Base-by-base conservation (phyloP, 2,888 invertebrate genomes). In the Tachystola acroxantha region DNA sequence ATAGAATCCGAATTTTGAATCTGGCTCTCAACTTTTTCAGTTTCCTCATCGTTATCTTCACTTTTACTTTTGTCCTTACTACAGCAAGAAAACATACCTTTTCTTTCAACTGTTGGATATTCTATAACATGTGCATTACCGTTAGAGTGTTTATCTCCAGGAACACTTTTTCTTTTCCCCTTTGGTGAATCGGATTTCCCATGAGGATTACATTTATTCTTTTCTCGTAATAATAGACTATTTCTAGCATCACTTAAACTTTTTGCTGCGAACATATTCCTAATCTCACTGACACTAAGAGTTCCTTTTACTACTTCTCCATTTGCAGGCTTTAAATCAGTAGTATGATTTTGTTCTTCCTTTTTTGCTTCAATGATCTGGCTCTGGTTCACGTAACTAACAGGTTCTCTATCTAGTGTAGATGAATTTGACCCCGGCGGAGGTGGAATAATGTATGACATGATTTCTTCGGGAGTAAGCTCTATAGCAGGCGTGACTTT, bases 371-470 rank as follows among this genome's bases (percentile, higher is more conserved):
- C 68, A 13, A 68, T 47, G 41, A 79, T 61, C 61, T 81, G 80
- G 42, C 64, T 65, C 52, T 82, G 78, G 55, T 81, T 81, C 9
- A 68, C 73, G 43, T 82, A 82, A 46, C 73, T 75, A 32, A 71
- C 75, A 46, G 57, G 68, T 40, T 84, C 82, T 65, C 77, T 76
- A 62, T 77, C 80, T 72, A 80, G 66, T 9, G 84, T 80, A 2
- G 81, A 82, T 14, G 84, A 78, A 41, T 88, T 89, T 2, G 90
- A 81, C 33, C 88, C 88, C 0, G 93, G 93, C 3, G 81, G 84
- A 0, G 94, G 94, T 3, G 95, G 95, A 64, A 95, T 95, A 43
- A 95, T 95, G 54, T 92, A 94, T 0, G 94, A 93, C 87, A 94
- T 92, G 31, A 95, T 93, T 79, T 95, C 94, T 72, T 95, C 94